These are phyloP conservation scores for Lepidocyrtinus sp. DNA, from an alignment of 2,888 invertebrate species.

Conservation along the genomic window DNA sequence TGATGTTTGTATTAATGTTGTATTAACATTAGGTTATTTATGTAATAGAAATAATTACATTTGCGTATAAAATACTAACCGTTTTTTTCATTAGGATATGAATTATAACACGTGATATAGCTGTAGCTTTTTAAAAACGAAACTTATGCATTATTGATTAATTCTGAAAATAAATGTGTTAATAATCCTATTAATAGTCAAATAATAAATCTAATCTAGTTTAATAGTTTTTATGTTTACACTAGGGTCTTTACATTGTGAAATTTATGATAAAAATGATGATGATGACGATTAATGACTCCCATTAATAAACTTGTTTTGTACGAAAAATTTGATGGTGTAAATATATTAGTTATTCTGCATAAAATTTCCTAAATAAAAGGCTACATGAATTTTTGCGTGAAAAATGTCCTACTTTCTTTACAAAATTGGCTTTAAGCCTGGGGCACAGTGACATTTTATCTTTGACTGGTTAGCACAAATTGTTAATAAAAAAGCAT, in stretches of 20 bases:
- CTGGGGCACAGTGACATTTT: too few relatives aligned
- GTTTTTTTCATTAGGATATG: not conserved
- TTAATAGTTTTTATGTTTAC: constrained; percentile 31
- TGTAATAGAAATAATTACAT: constrained; percentile 5
- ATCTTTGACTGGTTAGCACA: too few relatives aligned
- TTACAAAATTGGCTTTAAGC: too few relatives aligned
- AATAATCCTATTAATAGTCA: constrained; percentile 52
- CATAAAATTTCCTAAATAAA: too few relatives aligned
- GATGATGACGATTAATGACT: constrained; percentile 49
- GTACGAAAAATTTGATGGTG: too few relatives aligned
- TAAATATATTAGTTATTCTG: too few relatives aligned
- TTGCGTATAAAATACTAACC: constrained; percentile 16
- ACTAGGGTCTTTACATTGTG: constrained; percentile 25
- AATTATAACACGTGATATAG: not conserved
- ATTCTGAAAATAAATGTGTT: constrained; percentile 34
- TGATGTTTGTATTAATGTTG: constrained; percentile 17
- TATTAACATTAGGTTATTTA: not conserved
- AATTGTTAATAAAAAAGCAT: too few relatives aligned
- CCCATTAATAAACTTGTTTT: constrained; percentile 50
- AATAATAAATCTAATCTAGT: constrained; percentile 27
- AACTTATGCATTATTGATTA: constrained; percentile 12
- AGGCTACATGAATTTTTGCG: too few relatives aligned
- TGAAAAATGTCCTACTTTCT: too few relatives aligned
- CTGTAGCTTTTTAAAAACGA: too few relatives aligned
- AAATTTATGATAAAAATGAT: constrained; percentile 40